A percentile compares a stretch with the other conserved stretches of the same genome.
Conservation (phyloP, 2,797 vertebrate genomes). For the Podarcis lilfordi region DNA sequence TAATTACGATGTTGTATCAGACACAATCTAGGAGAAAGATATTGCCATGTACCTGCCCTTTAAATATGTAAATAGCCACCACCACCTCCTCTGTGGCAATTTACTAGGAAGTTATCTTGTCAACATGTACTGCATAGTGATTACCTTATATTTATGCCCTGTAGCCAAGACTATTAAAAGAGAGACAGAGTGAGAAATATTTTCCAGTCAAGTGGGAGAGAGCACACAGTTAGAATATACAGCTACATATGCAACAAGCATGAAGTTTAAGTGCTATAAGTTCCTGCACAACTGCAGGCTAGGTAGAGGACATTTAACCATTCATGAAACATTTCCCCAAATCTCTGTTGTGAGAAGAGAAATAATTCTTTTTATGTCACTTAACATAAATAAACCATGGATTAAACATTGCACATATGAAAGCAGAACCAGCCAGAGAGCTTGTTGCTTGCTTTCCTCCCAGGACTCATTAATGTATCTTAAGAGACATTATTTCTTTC, state of each 20-base stretch:
- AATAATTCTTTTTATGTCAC: neutral
- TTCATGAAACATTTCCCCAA: neutral
- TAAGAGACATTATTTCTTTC: neutral
- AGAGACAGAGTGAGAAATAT: neutral
- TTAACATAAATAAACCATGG: neutral
- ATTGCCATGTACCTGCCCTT: constrained; percentile 37
- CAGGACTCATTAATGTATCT: neutral
- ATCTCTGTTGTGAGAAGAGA: neutral
- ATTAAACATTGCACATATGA: neutral
- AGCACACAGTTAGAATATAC: neutral
- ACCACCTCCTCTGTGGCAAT: constrained; percentile 11
- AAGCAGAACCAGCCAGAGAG: neutral
- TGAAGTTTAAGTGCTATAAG: neutral
- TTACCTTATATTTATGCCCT: constrained; percentile 37
- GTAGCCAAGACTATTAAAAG: constrained; percentile 26
- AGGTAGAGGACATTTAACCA: neutral
- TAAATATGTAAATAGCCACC: constrained; percentile 14
- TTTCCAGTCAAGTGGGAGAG: neutral
- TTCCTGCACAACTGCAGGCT: neutral
- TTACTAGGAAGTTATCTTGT: constrained; percentile 40
- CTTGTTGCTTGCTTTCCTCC: neutral
- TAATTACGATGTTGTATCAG: constrained; percentile 30
- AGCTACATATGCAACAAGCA: constrained; percentile 2
- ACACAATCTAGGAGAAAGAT: constrained; percentile 1
- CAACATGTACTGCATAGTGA: constrained; percentile 41